Evolutionary conservation across 64 coral and sea anemone genomes (phyloP).

Genomic region (Astreopora myriophthalma): DNA sequence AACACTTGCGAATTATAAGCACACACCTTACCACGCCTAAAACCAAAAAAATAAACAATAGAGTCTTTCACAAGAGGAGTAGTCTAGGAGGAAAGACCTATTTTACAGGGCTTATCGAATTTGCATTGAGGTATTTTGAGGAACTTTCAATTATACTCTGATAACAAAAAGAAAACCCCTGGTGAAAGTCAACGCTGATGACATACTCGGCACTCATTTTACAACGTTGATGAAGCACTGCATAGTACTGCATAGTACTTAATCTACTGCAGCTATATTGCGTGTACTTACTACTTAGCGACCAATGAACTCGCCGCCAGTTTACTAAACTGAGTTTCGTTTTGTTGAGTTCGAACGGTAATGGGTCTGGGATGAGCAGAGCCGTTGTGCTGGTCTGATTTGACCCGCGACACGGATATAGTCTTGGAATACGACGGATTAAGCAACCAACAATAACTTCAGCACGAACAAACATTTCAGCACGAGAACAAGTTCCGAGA

Average conservation of each 20-base stretch:
- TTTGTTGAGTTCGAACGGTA: too few species aligned
- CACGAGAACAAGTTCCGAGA: background rate
- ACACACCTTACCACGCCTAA: slow-evolving; percentile 20
- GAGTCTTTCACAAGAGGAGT: background rate
- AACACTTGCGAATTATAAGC: background rate
- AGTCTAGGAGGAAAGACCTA: background rate
- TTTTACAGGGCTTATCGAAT: background rate
- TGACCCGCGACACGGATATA: slow-evolving; percentile 21
- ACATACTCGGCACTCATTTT: background rate
- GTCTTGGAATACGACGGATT: slow-evolving; percentile 13
- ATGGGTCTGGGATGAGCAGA: background rate
- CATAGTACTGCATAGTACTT: background rate
- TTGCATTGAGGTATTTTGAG: too few species aligned
- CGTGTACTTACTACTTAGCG: background rate
- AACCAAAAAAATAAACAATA: background rate
- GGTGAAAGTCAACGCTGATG: too few species aligned
- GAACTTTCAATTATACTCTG: too few species aligned
- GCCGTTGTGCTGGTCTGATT: background rate
- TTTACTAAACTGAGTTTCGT: background rate
- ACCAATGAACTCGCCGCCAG: background rate
- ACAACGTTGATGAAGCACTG: background rate
- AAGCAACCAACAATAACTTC: background rate
- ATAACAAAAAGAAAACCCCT: too few species aligned
- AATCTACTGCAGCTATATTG: background rate
- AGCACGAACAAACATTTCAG: background rate